Evolutionary conservation across 2,797 vertebrate species (phyloP).

Genomic region (Philypnodon macrostomus): DNA sequence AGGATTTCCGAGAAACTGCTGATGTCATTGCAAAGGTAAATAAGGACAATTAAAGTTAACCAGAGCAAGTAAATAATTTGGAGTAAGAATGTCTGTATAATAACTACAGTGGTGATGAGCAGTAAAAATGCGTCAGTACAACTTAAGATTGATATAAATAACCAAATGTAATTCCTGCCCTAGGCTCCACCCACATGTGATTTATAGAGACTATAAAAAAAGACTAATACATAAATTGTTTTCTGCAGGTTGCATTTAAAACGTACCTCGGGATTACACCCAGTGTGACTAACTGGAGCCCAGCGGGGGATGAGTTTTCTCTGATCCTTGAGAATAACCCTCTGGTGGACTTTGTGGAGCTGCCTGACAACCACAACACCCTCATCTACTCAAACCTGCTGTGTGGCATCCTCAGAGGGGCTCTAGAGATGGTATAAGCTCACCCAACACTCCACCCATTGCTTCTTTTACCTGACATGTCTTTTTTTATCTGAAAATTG

Average conservation of each 20-base stretch:
- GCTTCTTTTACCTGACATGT: no score
- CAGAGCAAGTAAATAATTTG: constrained; percentile 10
- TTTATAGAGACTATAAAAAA: no score
- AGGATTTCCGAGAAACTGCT: constrained; percentile 98
- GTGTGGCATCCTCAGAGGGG: constrained; percentile 92
- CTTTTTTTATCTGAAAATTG: no score
- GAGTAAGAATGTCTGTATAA: no score
- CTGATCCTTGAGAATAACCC: constrained; percentile 97
- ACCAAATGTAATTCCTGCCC: no score
- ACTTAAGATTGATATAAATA: no score
- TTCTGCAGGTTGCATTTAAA: constrained; percentile 90
- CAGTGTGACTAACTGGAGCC: constrained; percentile 98
- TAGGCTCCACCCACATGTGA: no score
- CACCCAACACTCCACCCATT: neutral
- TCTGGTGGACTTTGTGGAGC: constrained; percentile 96
- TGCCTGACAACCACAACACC: constrained; percentile 93
- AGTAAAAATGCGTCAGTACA: no score
- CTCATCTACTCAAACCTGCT: constrained; percentile 96
- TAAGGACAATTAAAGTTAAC: constrained; percentile 46
- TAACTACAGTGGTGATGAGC: no score
- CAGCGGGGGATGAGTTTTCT: constrained; percentile 96
- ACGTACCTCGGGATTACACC: constrained; percentile 97
- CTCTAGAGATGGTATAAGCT: constrained; percentile 92
- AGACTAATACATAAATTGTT: no score
- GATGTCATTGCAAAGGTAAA: constrained; percentile 98